phyloP scores from a whole-genome alignment of 2,113 vertebrate species.

The Hylia prasina region DNA sequence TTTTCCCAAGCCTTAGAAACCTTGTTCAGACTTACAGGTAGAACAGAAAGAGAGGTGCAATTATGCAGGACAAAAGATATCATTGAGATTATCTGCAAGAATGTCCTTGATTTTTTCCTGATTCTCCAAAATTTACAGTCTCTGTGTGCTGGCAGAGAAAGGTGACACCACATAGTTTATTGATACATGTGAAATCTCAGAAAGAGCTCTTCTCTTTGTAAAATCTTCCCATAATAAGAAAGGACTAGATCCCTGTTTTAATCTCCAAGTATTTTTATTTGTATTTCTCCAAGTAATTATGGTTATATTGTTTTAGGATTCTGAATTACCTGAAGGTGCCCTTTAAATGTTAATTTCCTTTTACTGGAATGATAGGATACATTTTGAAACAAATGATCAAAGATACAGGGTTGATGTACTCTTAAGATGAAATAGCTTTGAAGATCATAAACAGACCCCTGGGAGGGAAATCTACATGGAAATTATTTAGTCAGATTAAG shows the following conservation, averaged over 20 bases:
- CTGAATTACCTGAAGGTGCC: not conserved
- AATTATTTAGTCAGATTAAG: slow-evolving; percentile 19
- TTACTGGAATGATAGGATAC: not conserved
- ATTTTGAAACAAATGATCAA: slow-evolving; percentile 21
- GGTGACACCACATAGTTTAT: not conserved
- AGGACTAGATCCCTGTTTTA: not conserved
- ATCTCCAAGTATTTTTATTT: not conserved
- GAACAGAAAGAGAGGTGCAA: not conserved
- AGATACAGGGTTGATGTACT: not conserved
- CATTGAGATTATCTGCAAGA: not conserved
- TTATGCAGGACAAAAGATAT: not conserved
- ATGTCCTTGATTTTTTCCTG: not conserved
- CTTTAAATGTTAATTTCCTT: not conserved
- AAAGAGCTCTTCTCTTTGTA: not conserved
- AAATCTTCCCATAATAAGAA: not conserved
- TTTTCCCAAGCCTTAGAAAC: not conserved
- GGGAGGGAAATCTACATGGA: not conserved
- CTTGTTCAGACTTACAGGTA: not conserved
- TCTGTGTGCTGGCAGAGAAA: not conserved
- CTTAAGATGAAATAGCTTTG: not conserved
- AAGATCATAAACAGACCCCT: not conserved
- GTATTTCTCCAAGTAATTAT: not conserved
- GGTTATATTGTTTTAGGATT: not conserved
- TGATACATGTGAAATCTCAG: not conserved
- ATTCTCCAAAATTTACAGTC: not conserved